These are phyloP conservation scores for Entelurus aequoreus DNA, from an alignment of 2,113 vertebrate species.

Conservation along the genomic window DNA sequence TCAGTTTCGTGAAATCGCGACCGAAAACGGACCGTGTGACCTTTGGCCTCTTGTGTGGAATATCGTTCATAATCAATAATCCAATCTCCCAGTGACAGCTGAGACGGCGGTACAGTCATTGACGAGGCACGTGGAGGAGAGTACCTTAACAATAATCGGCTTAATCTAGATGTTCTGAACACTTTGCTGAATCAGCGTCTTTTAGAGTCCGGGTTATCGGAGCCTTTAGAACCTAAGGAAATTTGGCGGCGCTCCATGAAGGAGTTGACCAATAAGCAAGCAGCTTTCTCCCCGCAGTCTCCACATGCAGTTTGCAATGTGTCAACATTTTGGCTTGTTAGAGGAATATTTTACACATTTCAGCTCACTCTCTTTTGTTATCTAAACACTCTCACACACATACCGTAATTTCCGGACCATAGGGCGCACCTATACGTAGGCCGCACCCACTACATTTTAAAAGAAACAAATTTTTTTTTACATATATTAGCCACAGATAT, in stretches of 20 bases:
- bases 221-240: conserved; percentile 59
- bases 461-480: too few relatives aligned
- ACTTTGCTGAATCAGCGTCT: conserved; percentile 42
- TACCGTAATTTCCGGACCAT: too few relatives aligned
- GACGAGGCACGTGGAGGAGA: conserved; percentile 10
- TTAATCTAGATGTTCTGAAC: conserved; percentile 27
- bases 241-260: conserved; percentile 61
- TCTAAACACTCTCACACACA: too few relatives aligned
- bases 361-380: too few relatives aligned
- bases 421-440: too few relatives aligned
- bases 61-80: conserved; percentile 1
- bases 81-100: not conserved
- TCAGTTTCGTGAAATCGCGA: not conserved
- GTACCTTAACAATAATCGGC: conserved; percentile 25
- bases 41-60: not conserved
- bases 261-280: conserved; percentile 68
- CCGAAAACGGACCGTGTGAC: not conserved
- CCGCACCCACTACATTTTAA: too few relatives aligned
- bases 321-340: not conserved
- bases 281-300: conserved; percentile 56
- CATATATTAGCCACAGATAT: too few relatives aligned
- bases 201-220: conserved; percentile 50
- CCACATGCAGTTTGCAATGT: conserved; percentile 29
- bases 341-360: too few relatives aligned
- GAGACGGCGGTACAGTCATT: conserved; percentile 7